phyloP scores from a whole-genome alignment of 2,797 vertebrate genomes.

The Hydrocynus forskahlii region DNA sequence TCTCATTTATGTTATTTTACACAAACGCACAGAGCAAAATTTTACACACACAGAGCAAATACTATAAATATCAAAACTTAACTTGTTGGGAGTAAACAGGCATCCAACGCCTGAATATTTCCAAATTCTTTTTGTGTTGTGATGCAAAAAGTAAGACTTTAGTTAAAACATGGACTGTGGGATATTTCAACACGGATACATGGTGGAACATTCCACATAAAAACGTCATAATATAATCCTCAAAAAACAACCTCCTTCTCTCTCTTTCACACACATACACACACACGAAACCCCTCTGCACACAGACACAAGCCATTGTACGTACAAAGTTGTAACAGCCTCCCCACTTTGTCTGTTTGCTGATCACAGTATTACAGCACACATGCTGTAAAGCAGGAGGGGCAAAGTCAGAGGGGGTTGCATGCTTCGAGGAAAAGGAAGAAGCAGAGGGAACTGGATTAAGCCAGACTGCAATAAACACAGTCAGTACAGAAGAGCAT shows the following conservation, averaged over 20 bases:
- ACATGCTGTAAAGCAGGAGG: conserved; percentile 35
- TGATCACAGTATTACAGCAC: conserved; percentile 40
- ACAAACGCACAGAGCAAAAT: too few relatives aligned
- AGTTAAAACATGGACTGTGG: neutral
- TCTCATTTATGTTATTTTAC: neutral
- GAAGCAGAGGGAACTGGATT: conserved; percentile 55
- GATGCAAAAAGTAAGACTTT: neutral
- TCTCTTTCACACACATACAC: neutral
- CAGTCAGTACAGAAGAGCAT: conserved; percentile 41
- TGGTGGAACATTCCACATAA: conserved; percentile 18
- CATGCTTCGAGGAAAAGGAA: conserved; percentile 34
- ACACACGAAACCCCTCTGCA: neutral
- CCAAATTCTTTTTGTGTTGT: neutral
- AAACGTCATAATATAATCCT: neutral
- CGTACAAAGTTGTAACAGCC: neutral
- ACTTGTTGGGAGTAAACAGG: neutral
- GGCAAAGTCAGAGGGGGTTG: neutral
- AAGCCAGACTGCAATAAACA: conserved; percentile 57
- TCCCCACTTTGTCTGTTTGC: conserved; percentile 45
- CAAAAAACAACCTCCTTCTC: neutral
- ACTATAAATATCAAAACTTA: neutral
- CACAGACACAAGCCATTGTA: neutral
- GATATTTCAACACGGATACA: conserved; percentile 7
- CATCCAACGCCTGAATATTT: neutral
- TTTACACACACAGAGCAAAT: neutral